These are phyloP conservation scores for Drosophila affinis DNA, from an alignment of 2,888 invertebrate genomes.

Conservation along the genomic window DNA sequence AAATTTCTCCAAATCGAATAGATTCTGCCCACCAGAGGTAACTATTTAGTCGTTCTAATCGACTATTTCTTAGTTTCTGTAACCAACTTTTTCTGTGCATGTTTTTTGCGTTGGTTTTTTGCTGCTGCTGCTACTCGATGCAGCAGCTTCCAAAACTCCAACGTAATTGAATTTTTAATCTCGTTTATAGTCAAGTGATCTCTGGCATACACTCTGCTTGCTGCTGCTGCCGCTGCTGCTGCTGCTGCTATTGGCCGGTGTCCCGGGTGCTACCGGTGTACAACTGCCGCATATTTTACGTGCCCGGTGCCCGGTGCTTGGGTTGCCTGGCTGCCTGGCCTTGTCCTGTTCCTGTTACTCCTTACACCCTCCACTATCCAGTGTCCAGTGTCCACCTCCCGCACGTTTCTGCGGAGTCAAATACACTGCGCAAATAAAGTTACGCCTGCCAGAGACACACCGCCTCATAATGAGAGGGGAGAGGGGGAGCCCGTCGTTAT, in stretches of 20 bases:
- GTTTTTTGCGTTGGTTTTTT: slow-evolving; percentile 43
- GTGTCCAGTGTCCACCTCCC: not conserved
- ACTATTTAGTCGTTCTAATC: not conserved
- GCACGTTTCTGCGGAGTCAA: slow-evolving; percentile 36
- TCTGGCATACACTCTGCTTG: slow-evolving; percentile 71
- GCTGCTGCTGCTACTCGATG: slow-evolving; percentile 63
- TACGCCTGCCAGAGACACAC: slow-evolving; percentile 16
- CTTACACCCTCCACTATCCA: not conserved
- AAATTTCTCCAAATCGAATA: not conserved
- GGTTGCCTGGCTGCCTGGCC: slow-evolving; percentile 34
- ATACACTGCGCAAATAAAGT: slow-evolving; percentile 71
- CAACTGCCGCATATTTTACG: slow-evolving; percentile 71
- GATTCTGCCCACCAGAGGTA: not conserved
- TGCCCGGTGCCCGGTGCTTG: slow-evolving; percentile 48
- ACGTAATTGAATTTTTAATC: slow-evolving; percentile 84
- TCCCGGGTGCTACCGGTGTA: slow-evolving; percentile 44
- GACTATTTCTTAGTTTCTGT: slow-evolving; percentile 12
- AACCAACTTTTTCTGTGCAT: slow-evolving; percentile 45
- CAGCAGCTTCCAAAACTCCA: slow-evolving; percentile 77
- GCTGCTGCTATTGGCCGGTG: slow-evolving; percentile 70
- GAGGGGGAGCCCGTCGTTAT: slow-evolving; percentile 66
- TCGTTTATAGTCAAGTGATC: slow-evolving; percentile 84
- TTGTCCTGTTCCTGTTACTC: slow-evolving; percentile 37
- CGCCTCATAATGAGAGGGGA: slow-evolving; percentile 6
- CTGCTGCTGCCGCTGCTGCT: slow-evolving; percentile 40